These are phyloP conservation scores for Chloroceryle inda DNA, from an alignment of 2,797 vertebrate species.

Conservation along the genomic window DNA sequence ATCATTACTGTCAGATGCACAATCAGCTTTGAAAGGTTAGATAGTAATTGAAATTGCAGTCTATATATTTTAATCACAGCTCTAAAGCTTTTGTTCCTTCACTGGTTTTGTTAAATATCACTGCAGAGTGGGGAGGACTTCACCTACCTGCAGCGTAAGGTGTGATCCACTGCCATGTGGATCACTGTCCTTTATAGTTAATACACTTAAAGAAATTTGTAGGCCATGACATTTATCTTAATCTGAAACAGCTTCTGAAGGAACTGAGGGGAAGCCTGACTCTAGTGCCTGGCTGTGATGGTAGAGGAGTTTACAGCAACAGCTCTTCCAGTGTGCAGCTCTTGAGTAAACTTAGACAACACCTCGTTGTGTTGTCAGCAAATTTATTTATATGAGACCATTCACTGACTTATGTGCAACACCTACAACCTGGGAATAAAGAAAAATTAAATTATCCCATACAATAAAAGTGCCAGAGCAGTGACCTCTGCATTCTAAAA, in stretches of 20 bases:
- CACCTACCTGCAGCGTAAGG: neutral
- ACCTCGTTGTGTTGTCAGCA: neutral
- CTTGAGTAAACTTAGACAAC: neutral
- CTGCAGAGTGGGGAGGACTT: neutral
- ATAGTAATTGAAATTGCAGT: neutral
- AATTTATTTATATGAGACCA: neutral
- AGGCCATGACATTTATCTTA: neutral
- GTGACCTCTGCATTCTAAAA: neutral
- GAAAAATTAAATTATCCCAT: neutral
- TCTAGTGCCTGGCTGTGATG: neutral
- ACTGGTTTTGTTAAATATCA: neutral
- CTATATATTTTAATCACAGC: neutral
- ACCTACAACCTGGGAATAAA: neutral
- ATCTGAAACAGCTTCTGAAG: neutral
- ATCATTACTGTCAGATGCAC: neutral
- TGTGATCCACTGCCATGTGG: neutral
- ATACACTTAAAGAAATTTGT: neutral
- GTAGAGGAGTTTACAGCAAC: neutral
- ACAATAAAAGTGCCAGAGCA: neutral
- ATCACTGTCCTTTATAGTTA: neutral
- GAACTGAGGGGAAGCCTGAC: neutral
- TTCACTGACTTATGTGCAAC: neutral
- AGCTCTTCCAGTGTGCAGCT: neutral
- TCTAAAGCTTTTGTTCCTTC: neutral
- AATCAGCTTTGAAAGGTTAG: neutral